These are phyloP conservation scores for Dipodomys spectabilis DNA, from an alignment of 2,113 vertebrate genomes.

Conservation along the genomic window DNA sequence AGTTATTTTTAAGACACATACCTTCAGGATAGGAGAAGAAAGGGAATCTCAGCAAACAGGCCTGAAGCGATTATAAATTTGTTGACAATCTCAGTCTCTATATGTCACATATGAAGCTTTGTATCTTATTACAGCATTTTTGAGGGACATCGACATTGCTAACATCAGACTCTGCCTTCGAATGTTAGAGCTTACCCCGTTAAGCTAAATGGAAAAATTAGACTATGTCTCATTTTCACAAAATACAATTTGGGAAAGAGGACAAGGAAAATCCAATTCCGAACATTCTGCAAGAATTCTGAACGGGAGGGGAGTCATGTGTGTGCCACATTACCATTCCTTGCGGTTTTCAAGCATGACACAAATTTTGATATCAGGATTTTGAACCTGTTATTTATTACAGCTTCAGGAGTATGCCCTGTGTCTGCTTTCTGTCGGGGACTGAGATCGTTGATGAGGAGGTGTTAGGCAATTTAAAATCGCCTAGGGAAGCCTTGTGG, in stretches of 20 bases:
- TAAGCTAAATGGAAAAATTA: constrained; percentile 7
- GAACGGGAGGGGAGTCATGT: neutral
- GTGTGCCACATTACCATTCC: neutral
- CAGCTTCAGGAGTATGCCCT: constrained; percentile 28
- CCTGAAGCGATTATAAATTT: neutral
- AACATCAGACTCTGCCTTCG: neutral
- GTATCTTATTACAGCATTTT: neutral
- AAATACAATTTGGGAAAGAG: constrained; percentile 48
- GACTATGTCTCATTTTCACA: constrained; percentile 31
- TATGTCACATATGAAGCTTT: neutral
- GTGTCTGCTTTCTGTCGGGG: constrained; percentile 60
- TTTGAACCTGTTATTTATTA: constrained; percentile 67
- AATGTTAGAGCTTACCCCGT: neutral
- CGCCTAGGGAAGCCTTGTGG: constrained; percentile 35
- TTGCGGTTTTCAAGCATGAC: constrained; percentile 37
- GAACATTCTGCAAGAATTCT: constrained; percentile 1
- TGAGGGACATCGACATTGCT: neutral
- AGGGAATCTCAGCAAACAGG: neutral
- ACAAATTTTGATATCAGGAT: constrained; percentile 68
- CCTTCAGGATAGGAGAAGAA: neutral
- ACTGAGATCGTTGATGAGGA: neutral
- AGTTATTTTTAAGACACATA: neutral
- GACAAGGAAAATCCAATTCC: constrained; percentile 60
- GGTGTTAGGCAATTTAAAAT: constrained; percentile 72
- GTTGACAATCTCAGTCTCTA: neutral